A percentile compares a stretch with the other conserved stretches of the same genome.
Conservation (phyloP, 2,797 vertebrate species). For the Cirrhinus molitorella region DNA sequence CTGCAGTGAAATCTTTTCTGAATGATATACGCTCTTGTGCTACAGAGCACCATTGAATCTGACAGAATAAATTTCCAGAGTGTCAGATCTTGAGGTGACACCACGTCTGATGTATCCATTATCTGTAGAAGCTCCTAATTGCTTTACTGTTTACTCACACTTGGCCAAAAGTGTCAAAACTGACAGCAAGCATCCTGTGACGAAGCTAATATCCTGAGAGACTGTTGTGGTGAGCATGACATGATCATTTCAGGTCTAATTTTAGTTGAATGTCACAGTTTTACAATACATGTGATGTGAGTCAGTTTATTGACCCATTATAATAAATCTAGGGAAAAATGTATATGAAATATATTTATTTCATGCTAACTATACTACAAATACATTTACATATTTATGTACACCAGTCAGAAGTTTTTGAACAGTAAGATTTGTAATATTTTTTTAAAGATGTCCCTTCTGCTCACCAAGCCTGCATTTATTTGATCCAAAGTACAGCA, state of each 20-base stretch:
- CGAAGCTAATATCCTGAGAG: slow-evolving; percentile 46
- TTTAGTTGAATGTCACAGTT: not conserved
- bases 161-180: slow-evolving; percentile 30
- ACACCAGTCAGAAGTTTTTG: no score
- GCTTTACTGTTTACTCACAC: slow-evolving; percentile 31
- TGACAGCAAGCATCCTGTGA: slow-evolving; percentile 42
- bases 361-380: no score
- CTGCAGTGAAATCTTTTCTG: slow-evolving; percentile 19
- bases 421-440: no score
- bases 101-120: slow-evolving; percentile 13
- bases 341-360: no score
- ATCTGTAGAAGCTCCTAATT: slow-evolving; percentile 12
- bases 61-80: not conserved
- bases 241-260: not conserved
- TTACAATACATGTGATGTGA: not conserved
- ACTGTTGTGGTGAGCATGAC: not conserved
- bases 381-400: no score
- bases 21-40: slow-evolving; percentile 6
- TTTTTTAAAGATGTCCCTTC: no score
- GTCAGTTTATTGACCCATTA: not conserved
- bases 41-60: not conserved
- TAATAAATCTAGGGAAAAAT: not conserved
- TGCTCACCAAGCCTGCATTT: no score
- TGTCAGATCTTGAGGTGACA: not conserved
- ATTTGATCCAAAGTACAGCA: no score